Evolutionary conservation across 2,888 invertebrate species (phyloP).

Genomic region (Lacanobia oleracea): DNA sequence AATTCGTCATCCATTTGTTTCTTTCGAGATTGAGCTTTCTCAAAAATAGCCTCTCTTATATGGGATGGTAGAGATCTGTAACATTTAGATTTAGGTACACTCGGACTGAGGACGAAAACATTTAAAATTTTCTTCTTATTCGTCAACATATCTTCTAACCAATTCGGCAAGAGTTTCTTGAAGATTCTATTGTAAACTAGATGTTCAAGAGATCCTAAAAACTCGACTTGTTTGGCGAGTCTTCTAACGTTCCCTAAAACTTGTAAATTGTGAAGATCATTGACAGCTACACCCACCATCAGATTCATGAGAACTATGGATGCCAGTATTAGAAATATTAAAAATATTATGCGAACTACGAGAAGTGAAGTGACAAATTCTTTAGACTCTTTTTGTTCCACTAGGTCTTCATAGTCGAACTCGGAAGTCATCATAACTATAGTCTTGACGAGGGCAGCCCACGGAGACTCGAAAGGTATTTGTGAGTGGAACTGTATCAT

Average conservation of each 20-base stretch:
- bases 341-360: conserved; percentile 85
- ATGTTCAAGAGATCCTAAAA: conserved; percentile 75
- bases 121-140: conserved; percentile 51
- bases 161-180: conserved; percentile 56
- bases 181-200: conserved; percentile 57
- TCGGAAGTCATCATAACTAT: conserved; percentile 91
- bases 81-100: conserved; percentile 53
- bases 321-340: conserved; percentile 88
- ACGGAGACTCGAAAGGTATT: conserved; percentile 86
- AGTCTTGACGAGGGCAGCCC: conserved; percentile 88
- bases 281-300: conserved; percentile 90
- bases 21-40: conserved; percentile 79
- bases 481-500: conserved; percentile 88
- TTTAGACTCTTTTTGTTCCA: conserved; percentile 73
- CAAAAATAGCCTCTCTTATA: conserved; percentile 81
- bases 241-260: conserved; percentile 87
- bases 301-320: conserved; percentile 91
- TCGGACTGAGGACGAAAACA: conserved; percentile 44
- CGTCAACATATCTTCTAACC: conserved; percentile 33
- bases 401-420: conserved; percentile 88
- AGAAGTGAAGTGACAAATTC: conserved; percentile 76
- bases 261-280: conserved; percentile 89
- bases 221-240: conserved; percentile 89
- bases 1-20: conserved; percentile 77
- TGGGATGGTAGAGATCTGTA: conserved; percentile 76